Conservation (phyloP, 2,113 vertebrate species). For the Micromys minutus region DNA sequence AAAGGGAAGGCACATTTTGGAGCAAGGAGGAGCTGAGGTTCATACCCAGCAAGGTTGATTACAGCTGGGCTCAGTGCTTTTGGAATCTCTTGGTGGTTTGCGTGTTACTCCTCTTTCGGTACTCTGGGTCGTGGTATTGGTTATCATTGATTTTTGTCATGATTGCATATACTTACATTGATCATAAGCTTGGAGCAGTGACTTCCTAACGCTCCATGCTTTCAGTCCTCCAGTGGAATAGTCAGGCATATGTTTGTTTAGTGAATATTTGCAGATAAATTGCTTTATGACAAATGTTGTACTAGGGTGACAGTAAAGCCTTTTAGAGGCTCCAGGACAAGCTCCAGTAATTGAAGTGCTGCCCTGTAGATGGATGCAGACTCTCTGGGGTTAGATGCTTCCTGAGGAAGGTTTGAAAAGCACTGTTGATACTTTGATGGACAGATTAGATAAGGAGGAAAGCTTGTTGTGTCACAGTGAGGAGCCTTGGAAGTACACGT, state of each 20-base stretch:
- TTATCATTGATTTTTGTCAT: constrained; percentile 42
- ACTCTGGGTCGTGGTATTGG: constrained; percentile 7
- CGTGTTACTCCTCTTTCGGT: not conserved
- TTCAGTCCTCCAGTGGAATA: constrained; percentile 37
- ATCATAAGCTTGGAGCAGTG: not conserved
- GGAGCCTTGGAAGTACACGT: not conserved
- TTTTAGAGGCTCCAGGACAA: not conserved
- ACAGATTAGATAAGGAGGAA: constrained; percentile 5
- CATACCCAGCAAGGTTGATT: constrained; percentile 6
- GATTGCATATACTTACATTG: constrained; percentile 20
- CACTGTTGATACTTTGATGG: not conserved
- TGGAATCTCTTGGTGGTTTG: constrained; percentile 38
- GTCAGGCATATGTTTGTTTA: not conserved
- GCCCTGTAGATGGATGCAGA: not conserved
- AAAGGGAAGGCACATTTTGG: constrained; percentile 20
- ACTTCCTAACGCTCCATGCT: constrained; percentile 37
- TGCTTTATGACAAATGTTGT: constrained; percentile 21
- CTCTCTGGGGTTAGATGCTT: not conserved
- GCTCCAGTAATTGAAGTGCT: not conserved
- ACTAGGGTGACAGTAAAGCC: not conserved
- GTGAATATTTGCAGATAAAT: constrained; percentile 31
- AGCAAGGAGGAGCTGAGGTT: not conserved
- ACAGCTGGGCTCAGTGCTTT: constrained; percentile 15
- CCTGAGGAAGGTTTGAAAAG: constrained; percentile 19
- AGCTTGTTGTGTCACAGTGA: constrained; percentile 31